A percentile compares a stretch with the other conserved stretches of the same genome.
phyloP scores from a whole-genome alignment of 1,140 invertebrate species.

The Neodiprion pinetum region DNA sequence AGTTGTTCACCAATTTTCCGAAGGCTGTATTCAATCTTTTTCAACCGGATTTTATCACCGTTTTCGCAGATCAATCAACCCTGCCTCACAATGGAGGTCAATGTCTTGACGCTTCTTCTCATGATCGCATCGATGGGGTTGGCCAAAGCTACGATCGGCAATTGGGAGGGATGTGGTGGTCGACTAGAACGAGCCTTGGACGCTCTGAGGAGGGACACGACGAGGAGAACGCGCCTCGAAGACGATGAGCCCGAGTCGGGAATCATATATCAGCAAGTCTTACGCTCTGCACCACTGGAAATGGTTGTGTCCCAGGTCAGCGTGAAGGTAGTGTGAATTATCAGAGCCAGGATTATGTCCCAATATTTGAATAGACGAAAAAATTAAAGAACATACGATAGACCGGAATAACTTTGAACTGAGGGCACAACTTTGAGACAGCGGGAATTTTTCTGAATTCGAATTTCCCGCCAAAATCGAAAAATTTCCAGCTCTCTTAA shows the following conservation, averaged over 20 bases:
- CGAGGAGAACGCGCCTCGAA: slow-evolving; percentile 43
- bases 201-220: slow-evolving; percentile 47
- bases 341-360: not conserved
- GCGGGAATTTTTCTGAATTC: too few species aligned
- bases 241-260: slow-evolving; percentile 36
- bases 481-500: too few species aligned
- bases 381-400: too few species aligned
- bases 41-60: not conserved
- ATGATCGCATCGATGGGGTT: slow-evolving; percentile 14
- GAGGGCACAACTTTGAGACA: too few species aligned
- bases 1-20: not conserved
- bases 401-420: too few species aligned
- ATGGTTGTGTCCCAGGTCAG: slow-evolving; percentile 53
- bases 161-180: slow-evolving; percentile 44
- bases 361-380: too few species aligned
- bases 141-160: slow-evolving; percentile 12
- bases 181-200: slow-evolving; percentile 56
- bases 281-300: slow-evolving; percentile 51
- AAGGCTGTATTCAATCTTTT: too few species aligned
- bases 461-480: too few species aligned
- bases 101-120: not conserved
- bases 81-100: not conserved
- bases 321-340: slow-evolving; percentile 48
- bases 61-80: too few species aligned
- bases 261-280: slow-evolving; percentile 47